Evolutionary conservation across 2,888 invertebrate genomes (phyloP).

Genomic region (Drosophila lacicola): DNA sequence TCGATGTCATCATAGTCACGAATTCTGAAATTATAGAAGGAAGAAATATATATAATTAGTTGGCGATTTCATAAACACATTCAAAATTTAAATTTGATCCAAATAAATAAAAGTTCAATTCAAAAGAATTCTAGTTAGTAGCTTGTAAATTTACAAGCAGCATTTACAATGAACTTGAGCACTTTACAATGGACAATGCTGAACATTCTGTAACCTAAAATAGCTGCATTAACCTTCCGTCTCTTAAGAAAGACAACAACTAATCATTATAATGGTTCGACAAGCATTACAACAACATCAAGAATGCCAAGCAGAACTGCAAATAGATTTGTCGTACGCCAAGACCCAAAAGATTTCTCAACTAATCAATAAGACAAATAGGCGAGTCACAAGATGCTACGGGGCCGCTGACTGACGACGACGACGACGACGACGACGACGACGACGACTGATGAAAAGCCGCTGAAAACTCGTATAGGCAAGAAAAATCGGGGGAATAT

Average conservation of each 20-base stretch:
- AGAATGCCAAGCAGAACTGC: neutral
- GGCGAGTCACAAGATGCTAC: constrained; percentile 63
- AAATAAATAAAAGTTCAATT: neutral
- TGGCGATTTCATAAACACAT: no score
- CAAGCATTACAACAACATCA: neutral
- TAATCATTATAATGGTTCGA: constrained; percentile 34
- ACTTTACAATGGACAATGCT: neutral
- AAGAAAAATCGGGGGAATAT: constrained; percentile 42
- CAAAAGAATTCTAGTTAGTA: no score
- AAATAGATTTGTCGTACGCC: constrained; percentile 38
- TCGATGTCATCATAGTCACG: constrained; percentile 99
- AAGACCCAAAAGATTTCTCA: constrained; percentile 14
- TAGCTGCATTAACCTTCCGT: constrained; percentile 3
- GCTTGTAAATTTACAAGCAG: neutral
- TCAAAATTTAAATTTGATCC: no score
- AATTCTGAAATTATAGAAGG: constrained; percentile 90
- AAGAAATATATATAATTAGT: neutral
- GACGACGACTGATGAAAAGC: constrained; percentile 18
- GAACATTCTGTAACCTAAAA: neutral
- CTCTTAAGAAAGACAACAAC: constrained; percentile 5
- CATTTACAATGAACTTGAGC: constrained; percentile 1
- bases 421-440: neutral
- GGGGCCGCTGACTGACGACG: constrained; percentile 14
- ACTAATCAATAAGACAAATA: constrained; percentile 75
- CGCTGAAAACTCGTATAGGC: neutral